Evolutionary conservation across 2,888 invertebrate genomes (phyloP).

Genomic region (Deilephila elpenor): DNA sequence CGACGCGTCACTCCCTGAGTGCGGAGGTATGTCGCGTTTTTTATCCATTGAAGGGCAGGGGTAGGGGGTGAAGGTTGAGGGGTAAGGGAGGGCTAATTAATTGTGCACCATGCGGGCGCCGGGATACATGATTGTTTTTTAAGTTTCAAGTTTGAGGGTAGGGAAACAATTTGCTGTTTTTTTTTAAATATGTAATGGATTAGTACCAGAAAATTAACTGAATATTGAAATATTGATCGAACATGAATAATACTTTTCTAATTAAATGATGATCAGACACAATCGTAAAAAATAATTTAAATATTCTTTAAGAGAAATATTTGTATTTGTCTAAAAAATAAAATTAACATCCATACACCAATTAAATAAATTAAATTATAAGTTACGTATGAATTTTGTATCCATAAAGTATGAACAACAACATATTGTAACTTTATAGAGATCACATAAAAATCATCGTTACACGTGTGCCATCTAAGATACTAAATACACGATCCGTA

Average conservation of each 20-base stretch:
- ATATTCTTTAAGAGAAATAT: too few relatives aligned
- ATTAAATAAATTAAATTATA: too few relatives aligned
- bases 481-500: not conserved
- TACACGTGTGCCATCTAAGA: not conserved
- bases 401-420: not conserved
- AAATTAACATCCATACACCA: too few relatives aligned
- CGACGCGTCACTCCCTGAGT: conserved; percentile 38
- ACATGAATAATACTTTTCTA: too few relatives aligned
- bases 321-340: too few relatives aligned
- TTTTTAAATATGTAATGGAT: not conserved
- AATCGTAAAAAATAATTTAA: too few relatives aligned
- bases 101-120: conserved; percentile 36
- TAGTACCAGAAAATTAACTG: too few relatives aligned
- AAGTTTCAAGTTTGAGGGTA: not conserved
- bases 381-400: not conserved
- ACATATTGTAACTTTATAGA: too few relatives aligned
- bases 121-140: conserved; percentile 24
- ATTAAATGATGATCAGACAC: too few relatives aligned
- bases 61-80: conserved; percentile 20
- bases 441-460: not conserved
- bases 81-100: conserved; percentile 37
- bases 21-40: conserved; percentile 51
- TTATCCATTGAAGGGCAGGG: conserved; percentile 41
- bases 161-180: not conserved
- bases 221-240: too few relatives aligned